Evolutionary conservation across 2,797 vertebrate species (phyloP).

Genomic region (Danio tinwini): DNA sequence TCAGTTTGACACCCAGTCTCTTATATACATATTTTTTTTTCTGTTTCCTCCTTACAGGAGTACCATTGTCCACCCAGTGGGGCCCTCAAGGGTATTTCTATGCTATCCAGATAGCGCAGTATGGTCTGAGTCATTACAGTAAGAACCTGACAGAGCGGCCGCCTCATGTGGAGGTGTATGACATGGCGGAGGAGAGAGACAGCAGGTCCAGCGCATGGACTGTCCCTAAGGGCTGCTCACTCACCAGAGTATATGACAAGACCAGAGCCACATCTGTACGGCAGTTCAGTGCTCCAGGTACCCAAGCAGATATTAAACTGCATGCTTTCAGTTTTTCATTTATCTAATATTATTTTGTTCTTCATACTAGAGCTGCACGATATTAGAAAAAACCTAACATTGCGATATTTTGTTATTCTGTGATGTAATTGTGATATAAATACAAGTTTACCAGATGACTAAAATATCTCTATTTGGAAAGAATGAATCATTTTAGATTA

Average conservation of each 20-base stretch:
- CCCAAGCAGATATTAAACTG: conserved; percentile 41
- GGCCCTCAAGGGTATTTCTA: conserved; percentile 99
- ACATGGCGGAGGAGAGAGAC: conserved; percentile 85
- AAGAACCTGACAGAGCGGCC: conserved; percentile 96
- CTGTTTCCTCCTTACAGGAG: conserved; percentile 78
- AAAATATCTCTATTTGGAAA: too few relatives aligned
- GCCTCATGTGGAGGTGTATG: conserved; percentile 90
- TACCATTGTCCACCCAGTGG: conserved; percentile 97
- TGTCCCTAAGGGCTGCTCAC: conserved; percentile 85
- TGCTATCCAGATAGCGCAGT: conserved; percentile 98
- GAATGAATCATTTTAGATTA: too few relatives aligned
- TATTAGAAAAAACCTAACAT: too few relatives aligned
- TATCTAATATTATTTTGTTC: conserved; percentile 23
- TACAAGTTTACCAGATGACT: too few relatives aligned
- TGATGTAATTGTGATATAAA: too few relatives aligned
- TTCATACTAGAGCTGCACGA: neutral
- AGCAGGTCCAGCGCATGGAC: conserved; percentile 79
- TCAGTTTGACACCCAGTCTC: neutral
- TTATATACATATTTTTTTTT: neutral
- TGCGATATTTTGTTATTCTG: too few relatives aligned
- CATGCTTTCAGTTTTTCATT: neutral
- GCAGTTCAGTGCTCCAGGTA: conserved; percentile 91
- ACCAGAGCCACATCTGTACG: conserved; percentile 81
- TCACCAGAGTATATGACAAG: conserved; percentile 84
- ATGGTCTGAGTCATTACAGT: conserved; percentile 97